Conservation (phyloP, 2,113 vertebrate genomes). For the Chloroceryle aenea region DNA sequence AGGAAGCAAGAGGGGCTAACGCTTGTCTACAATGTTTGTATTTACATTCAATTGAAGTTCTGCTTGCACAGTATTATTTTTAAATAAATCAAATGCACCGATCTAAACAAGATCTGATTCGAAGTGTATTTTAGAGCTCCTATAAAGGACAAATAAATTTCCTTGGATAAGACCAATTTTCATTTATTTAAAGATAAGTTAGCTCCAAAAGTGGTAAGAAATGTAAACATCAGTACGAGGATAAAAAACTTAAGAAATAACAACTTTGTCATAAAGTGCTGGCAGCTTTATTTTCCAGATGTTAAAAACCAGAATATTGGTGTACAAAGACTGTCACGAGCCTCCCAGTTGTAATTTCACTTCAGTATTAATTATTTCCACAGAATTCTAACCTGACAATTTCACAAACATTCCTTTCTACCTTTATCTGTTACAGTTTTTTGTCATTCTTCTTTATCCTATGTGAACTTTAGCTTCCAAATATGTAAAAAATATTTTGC, state of each 20-base stretch:
- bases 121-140: slow-evolving; percentile 4
- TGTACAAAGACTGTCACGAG: not conserved
- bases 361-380: not conserved
- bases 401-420: not conserved
- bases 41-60: slow-evolving; percentile 6
- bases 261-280: slow-evolving; percentile 41
- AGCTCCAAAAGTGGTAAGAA: slow-evolving; percentile 52
- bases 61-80: not conserved
- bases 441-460: not conserved
- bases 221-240: slow-evolving; percentile 62
- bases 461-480: not conserved
- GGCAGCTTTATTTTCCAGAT: not conserved
- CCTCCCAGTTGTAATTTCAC: not conserved
- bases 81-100: slow-evolving; percentile 44
- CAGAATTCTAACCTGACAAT: not conserved
- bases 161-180: not conserved
- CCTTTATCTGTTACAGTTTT: not conserved
- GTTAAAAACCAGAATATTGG: not conserved
- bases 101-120: slow-evolving; percentile 13
- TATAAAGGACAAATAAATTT: slow-evolving; percentile 23
- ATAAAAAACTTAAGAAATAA: slow-evolving; percentile 19
- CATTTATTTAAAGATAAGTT: slow-evolving; percentile 35
- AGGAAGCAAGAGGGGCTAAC: not conserved
- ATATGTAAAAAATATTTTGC: not conserved
- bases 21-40: not conserved